Evolutionary conservation across 2,888 invertebrate species (phyloP), one percentile per base, ranked within the genome.

Genomic region (Charanyca ferruginea): DNA sequence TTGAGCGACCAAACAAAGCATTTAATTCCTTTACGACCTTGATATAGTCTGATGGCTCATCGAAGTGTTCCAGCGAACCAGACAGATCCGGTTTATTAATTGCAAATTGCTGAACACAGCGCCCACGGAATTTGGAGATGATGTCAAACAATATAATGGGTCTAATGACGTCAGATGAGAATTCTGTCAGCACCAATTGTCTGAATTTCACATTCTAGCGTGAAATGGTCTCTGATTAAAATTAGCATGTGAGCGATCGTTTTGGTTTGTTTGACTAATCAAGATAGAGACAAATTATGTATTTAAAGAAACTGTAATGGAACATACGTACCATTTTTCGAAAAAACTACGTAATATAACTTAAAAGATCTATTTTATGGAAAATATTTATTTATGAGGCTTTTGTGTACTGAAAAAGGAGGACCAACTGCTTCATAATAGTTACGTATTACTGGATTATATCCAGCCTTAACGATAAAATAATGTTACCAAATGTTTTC

Each of bases 21-120:
- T 74, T 77, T 49, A 66, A 68, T 79, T 67, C 66, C 63, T 61
- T 25, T 53, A 18, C 38, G 66, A 60, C 80, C 80, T 81, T 82
- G 67, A 63, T 69, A 48, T 48, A 44, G 73, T 18, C 25, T 70
- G 70, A 82, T 77, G 68, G 77, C 63, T 81, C 72, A 77, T 82
- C 66, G 45, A 77, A 62, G 62, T 65, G 38, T 66, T 69, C 51
- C 41, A 47, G 52, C 11, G 59, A 66, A 65, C 47, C 44, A 62
- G 66, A 72, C 68, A 72, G 70, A 68, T 77, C 80, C 80, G 83
- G 77, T 70, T 72, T 72, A 65, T 69, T 74, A 75, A 80, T 80
- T 82, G 58, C 66, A 67, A 82, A 80, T 73, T 65, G 65, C 58
- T 67, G 61, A 77, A 57, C 54, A 51, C 20, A 72, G 60, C 58